These are phyloP conservation scores for Gallinago nigripennis DNA, from an alignment of 2,797 vertebrate genomes.

Conservation along the genomic window DNA sequence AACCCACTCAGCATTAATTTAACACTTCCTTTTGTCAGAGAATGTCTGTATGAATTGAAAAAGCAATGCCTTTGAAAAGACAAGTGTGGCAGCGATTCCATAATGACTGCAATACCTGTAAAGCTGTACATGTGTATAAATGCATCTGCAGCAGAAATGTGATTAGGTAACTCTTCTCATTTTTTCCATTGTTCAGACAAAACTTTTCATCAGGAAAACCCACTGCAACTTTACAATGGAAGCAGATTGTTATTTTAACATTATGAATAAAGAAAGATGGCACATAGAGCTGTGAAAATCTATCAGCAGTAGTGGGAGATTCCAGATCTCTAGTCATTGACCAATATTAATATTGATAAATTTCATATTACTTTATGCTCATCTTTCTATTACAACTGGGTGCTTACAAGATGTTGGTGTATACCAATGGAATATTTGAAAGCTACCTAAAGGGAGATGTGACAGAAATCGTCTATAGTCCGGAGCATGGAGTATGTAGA, in stretches of 20 bases:
- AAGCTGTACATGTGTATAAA: not conserved
- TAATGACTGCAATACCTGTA: not conserved
- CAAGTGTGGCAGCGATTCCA: not conserved
- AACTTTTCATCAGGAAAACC: not conserved
- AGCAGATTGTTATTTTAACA: not conserved
- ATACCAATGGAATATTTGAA: not conserved
- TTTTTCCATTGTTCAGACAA: not conserved
- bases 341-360: not conserved
- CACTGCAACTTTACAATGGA: not conserved
- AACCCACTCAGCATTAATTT: not conserved
- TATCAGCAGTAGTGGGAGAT: not conserved
- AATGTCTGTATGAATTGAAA: not conserved
- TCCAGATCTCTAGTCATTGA: not conserved
- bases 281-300: not conserved
- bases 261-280: not conserved
- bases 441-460: not conserved
- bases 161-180: not conserved
- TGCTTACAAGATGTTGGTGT: not conserved
- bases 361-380: not conserved
- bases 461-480: not conserved
- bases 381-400: not conserved
- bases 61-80: not conserved
- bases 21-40: not conserved
- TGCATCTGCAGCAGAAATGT: not conserved
- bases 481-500: not conserved